Conservation (phyloP, 2,888 invertebrate genomes). For the Falcaria lacertinaria region DNA sequence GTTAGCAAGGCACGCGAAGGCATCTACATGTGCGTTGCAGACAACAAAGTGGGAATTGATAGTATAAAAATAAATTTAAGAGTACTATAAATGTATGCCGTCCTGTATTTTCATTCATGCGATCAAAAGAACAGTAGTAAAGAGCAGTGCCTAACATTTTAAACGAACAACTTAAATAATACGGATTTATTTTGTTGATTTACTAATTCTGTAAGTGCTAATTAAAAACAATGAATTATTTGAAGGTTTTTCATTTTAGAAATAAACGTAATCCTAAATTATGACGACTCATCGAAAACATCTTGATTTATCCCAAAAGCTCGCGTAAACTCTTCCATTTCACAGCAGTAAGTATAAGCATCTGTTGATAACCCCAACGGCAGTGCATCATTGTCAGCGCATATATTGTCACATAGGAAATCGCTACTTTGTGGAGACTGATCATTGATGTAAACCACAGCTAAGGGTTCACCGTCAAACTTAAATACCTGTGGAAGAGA, state of each 20-base stretch:
- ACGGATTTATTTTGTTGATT: too few species aligned
- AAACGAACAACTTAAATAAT: too few species aligned
- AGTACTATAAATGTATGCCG: conserved; percentile 18
- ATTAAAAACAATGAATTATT: too few species aligned
- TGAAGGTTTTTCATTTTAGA: too few species aligned
- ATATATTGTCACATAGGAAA: conserved; percentile 14
- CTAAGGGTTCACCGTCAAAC: conserved; percentile 9
- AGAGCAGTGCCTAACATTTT: too few species aligned
- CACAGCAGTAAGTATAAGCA: conserved; percentile 21
- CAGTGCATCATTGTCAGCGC: not conserved
- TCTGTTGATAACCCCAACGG: conserved; percentile 1
- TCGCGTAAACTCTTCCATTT: conserved; percentile 13
- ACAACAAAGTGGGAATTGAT: conserved; percentile 44
- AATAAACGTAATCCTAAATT: too few species aligned
- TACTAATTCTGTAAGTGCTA: too few species aligned
- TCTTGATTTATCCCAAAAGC: conserved; percentile 8
- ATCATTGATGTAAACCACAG: conserved; percentile 23
- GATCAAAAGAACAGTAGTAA: too few species aligned
- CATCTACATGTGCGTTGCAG: conserved; percentile 46
- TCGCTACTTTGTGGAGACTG: conserved; percentile 13
- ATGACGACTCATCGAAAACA: not conserved
- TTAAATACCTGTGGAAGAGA: conserved; percentile 12
- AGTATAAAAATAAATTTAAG: conserved; percentile 36
- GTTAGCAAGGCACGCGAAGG: conserved; percentile 45
- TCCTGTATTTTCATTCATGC: too few species aligned